Base-by-base conservation (phyloP, 2,888 invertebrate species). In the Xestia c-nigrum region DNA sequence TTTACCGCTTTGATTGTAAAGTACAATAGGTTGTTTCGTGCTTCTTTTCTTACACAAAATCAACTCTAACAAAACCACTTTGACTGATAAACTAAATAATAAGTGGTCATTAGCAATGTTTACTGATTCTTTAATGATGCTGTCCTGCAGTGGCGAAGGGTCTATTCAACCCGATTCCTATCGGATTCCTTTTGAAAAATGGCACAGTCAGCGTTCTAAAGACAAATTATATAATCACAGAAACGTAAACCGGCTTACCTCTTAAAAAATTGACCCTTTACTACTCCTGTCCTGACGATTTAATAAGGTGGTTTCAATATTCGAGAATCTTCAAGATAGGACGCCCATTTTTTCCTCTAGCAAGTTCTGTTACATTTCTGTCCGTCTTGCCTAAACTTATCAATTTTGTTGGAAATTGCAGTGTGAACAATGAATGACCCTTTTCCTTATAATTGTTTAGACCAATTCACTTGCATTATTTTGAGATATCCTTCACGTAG, bases 1-100 rank as follows among this genome's bases (percentile, higher is more conserved):
- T 47, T 68, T 31, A n/a, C 65, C 52, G 43, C 52, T 10, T 70
- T 47, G 46, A 80, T 59, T 57, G n/a, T 55, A 55, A 47, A 55
- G 40, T 63, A 47, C 52, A 47, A 80, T 47, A 7, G 4, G 38
- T 40, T 31, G 31, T 31, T 31, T 31, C 31, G 31, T 31, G 31
- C 31, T 31, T 31, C 31, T 3, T 31, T 31, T 31, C 31, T 31
- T 31, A 31, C 31, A 31, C 31, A 31, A 1, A 31, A 31, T 31
- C 31, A 31, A 31, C 31, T 31, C 31, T 31, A 31, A 31, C 31
- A 31, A 31, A 31, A 31, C 24, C 0, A 6, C 19, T 59, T 59
- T 16, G 1, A 52, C 19, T 24, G 38, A 6, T 40, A 24, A 47
- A 74, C 10, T 40, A 59, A 57, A 31, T n/a, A 31, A 73, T 55